These are phyloP conservation scores for Synaphobranchus kaupii DNA, from an alignment of 2,797 vertebrate species.

Conservation along the genomic window DNA sequence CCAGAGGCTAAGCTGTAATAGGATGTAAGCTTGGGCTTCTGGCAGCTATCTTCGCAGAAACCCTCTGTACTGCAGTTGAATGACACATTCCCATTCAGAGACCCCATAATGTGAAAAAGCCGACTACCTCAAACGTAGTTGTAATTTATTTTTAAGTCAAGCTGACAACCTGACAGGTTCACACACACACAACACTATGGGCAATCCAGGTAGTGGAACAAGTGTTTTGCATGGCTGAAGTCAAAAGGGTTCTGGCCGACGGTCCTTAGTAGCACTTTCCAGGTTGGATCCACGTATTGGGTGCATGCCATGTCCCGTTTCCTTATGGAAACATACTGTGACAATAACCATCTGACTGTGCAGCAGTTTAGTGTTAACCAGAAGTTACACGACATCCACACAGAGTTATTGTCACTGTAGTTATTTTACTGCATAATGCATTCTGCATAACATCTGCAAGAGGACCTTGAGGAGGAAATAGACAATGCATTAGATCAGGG, in stretches of 20 bases:
- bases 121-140: background rate
- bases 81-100: background rate
- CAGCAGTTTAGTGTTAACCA: no score
- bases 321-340: background rate
- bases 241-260: background rate
- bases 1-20: background rate
- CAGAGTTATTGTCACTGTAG: no score
- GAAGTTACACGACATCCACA: no score
- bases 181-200: background rate
- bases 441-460: background rate
- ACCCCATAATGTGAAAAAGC: background rate
- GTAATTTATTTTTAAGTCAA: conserved; percentile 4
- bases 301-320: background rate
- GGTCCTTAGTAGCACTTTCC: background rate
- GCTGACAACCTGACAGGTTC: conserved; percentile 7
- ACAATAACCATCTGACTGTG: background rate
- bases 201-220: background rate
- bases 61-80: background rate
- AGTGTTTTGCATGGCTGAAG: background rate
- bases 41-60: background rate
- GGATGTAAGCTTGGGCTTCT: background rate
- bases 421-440: background rate
- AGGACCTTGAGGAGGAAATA: background rate
- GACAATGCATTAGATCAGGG: background rate
- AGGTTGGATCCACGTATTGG: background rate